Percentiles rank a stretch among this genome's conserved stretches.
These are phyloP conservation scores for Propithecus deckenii DNA, from an alignment of 2,797 vertebrate genomes.

Conservation along the genomic window DNA sequence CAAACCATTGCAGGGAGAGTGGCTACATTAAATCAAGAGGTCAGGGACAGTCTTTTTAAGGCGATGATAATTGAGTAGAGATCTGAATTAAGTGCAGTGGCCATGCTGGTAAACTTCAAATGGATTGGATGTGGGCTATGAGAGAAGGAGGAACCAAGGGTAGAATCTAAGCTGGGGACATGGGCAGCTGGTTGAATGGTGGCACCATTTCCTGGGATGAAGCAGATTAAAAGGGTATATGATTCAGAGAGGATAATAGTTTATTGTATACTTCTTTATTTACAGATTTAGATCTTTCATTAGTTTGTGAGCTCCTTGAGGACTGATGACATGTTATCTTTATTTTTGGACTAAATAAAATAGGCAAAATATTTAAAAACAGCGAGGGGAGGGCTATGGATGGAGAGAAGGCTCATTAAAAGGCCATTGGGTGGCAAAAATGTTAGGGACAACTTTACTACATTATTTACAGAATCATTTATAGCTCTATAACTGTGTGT, in stretches of 20 bases:
- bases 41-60: not conserved
- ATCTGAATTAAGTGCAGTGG: not conserved
- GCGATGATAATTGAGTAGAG: not conserved
- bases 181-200: not conserved
- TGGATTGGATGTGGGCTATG: not conserved
- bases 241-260: not conserved
- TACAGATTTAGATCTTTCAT: not conserved
- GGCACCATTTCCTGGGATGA: not conserved
- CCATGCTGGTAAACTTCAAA: not conserved
- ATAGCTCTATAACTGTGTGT: not conserved
- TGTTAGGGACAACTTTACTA: not conserved
- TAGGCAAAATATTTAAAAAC: not conserved
- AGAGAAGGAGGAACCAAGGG: not conserved
- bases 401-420: not conserved
- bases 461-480: not conserved
- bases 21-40: not conserved
- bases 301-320: not conserved
- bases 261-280: not conserved
- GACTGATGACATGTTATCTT: not conserved
- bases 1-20: not conserved
- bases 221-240: not conserved
- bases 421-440: not conserved
- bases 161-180: not conserved
- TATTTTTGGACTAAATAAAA: conserved; percentile 5
- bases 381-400: not conserved